Evolutionary conservation across 2,113 vertebrate species (phyloP).

Genomic region (Capricornis sumatraensis): DNA sequence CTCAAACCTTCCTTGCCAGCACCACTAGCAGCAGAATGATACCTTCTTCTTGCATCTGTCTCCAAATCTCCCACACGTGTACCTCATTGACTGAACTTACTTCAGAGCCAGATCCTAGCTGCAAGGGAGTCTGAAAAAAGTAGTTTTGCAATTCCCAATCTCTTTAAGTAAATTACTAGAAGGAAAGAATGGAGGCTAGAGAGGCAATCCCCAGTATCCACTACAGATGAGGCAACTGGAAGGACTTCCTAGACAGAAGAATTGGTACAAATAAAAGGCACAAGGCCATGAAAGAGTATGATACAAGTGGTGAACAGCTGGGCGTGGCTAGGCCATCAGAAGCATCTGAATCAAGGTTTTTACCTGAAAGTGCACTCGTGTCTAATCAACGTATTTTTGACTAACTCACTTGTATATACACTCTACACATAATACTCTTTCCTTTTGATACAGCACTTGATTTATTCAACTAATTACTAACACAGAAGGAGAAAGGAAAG

Average conservation of each 20-base stretch:
- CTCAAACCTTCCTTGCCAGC: neutral
- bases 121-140: neutral
- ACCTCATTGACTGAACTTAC: neutral
- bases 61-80: neutral
- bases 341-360: neutral
- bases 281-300: neutral
- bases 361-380: neutral
- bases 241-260: neutral
- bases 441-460: neutral
- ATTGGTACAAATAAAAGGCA: neutral
- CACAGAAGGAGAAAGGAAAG: neutral
- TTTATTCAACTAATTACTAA: neutral
- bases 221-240: neutral
- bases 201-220: neutral
- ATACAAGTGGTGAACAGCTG: neutral
- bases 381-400: neutral
- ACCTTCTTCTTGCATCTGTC: neutral
- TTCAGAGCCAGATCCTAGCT: neutral
- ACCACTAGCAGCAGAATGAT: no score
- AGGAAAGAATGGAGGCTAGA: neutral
- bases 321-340: neutral
- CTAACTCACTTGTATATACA: neutral
- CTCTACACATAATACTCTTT: neutral
- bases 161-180: neutral
- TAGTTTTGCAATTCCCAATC: neutral